Evolutionary conservation across 2,888 invertebrate genomes (phyloP), one percentile per base, ranked within the genome.

Genomic region (Brenthis hecate): DNA sequence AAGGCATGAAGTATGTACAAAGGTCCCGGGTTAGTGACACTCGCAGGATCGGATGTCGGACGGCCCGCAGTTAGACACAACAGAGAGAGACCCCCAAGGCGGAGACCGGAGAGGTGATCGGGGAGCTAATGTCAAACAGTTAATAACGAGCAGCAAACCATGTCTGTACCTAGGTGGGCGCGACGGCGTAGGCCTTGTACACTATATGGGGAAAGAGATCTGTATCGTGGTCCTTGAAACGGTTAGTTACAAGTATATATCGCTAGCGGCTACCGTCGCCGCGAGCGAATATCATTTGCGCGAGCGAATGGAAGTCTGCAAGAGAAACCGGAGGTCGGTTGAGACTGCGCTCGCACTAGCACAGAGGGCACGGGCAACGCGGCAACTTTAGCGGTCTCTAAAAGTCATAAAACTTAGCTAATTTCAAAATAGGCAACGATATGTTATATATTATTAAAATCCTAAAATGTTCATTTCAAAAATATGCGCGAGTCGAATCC

Each of bases 281-380:
- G 94, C 90, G 86, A 82, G 83, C 86, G 94, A 95, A 95, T 94
- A 95, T 94, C 93, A 94, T 94, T 94, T 94, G 94, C 94, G 95
- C 95, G 94, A 95, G 95, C 92, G 94, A 94, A 94, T 94, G 95
- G 95, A 95, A 95, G 95, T 95, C 95, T 95, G 95, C 93, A 95
- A 95, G 94, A 92, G 86, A 91, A 90, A 86, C 81, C 83, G 85
- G 83, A 82, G 82, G 82, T 86, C 85, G 83, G 84, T 72, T 77
- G 72, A 75, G 69, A 73, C 73, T 71, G 81, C 67, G 58, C 60
- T 43, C 36, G 62, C 19, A 56, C 63, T 36, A 36, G 54, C 47
- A 19, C 28, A 61, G 32, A 69, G 84, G 85, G 86, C 85, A 80
- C 11, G 36, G 36, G 36, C 36, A 11, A 43, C 36, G 85, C 85